phyloP scores from a whole-genome alignment of 2,113 vertebrate genomes.

The Phalacrocorax brasilianus region DNA sequence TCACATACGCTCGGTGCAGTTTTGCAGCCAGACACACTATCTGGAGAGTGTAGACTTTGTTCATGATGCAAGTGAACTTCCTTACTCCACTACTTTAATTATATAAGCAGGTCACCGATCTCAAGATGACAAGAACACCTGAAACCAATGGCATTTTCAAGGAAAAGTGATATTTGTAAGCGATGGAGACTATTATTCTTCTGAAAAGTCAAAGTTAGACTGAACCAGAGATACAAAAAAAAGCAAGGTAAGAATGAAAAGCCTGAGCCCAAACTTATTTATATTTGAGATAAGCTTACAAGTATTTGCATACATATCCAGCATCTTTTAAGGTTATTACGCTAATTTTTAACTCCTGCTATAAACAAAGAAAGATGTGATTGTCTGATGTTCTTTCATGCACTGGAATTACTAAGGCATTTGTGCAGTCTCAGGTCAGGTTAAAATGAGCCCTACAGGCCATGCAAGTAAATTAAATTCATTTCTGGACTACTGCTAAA shows the following conservation, averaged over 20 bases:
- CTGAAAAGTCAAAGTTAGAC: background rate
- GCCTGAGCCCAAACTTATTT: background rate
- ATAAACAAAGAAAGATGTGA: background rate
- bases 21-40: background rate
- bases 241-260: background rate
- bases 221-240: background rate
- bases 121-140: background rate
- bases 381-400: background rate
- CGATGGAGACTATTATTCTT: background rate
- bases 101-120: background rate
- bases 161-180: background rate
- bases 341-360: background rate
- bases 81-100: background rate
- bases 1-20: background rate
- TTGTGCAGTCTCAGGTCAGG: background rate
- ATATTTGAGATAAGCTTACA: background rate
- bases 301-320: background rate
- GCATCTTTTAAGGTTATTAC: background rate
- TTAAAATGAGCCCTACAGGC: background rate
- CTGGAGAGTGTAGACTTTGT: background rate
- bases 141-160: background rate
- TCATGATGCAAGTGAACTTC: background rate
- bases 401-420: background rate
- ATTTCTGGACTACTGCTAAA: background rate
- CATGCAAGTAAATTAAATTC: background rate